A percentile compares a stretch with the other conserved stretches of the same genome.
These are phyloP conservation scores for Glaucomys volans DNA, from an alignment of 2,113 vertebrate genomes.

Conservation along the genomic window DNA sequence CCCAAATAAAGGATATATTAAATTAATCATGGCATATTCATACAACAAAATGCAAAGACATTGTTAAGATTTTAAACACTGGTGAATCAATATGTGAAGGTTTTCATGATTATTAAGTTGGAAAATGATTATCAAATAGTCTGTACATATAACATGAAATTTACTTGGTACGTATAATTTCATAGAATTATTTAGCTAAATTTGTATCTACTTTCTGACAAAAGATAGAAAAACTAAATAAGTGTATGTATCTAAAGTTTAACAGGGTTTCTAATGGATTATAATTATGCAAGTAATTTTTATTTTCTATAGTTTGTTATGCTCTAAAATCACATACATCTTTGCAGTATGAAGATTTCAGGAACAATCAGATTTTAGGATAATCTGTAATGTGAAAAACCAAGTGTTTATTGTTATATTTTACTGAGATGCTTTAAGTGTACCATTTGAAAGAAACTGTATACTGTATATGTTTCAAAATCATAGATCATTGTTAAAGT, in stretches of 20 bases:
- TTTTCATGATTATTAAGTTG: background rate
- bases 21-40: background rate
- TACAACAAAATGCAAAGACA: background rate
- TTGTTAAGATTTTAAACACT: background rate
- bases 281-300: background rate
- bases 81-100: background rate
- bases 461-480: background rate
- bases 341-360: background rate
- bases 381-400: conserved; percentile 29
- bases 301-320: background rate
- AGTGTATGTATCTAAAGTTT: background rate
- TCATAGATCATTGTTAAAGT: background rate
- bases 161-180: background rate
- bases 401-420: background rate
- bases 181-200: background rate
- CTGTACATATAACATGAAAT: background rate
- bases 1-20: background rate
- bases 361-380: background rate
- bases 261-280: background rate
- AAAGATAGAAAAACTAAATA: background rate
- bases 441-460: background rate
- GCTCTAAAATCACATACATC: background rate
- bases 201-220: background rate
- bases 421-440: background rate
- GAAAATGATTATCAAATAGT: background rate